Conservation (phyloP, 2,797 vertebrate genomes). For the Morus bassanus region DNA sequence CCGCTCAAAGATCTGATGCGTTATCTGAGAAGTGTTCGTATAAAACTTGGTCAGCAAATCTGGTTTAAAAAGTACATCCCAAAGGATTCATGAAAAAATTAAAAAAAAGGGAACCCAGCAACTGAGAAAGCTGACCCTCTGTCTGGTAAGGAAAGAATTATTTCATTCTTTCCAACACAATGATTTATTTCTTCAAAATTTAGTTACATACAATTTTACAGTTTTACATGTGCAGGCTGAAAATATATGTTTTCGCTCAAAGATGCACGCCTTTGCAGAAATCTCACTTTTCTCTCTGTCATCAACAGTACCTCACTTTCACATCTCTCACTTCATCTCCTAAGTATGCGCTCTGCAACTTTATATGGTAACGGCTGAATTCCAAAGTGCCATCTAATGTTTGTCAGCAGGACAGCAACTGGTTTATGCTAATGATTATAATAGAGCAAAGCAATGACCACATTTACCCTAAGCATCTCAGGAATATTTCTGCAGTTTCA, state of each 20-base stretch:
- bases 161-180: neutral
- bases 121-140: neutral
- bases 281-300: neutral
- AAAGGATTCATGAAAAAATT: neutral
- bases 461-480: neutral
- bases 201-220: neutral
- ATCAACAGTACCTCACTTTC: neutral
- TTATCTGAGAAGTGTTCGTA: neutral
- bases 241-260: neutral
- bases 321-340: neutral
- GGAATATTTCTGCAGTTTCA: neutral
- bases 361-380: neutral
- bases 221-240: neutral
- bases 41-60: neutral
- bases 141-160: neutral
- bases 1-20: neutral
- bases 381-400: constrained; percentile 49
- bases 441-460: neutral
- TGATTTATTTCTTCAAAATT: neutral
- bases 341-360: neutral
- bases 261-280: neutral
- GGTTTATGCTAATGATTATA: neutral
- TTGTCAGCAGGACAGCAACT: constrained; percentile 45
- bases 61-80: neutral
- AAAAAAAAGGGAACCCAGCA: neutral